Conservation (phyloP, 2,888 invertebrate species). For the Embidobia sp. region DNA sequence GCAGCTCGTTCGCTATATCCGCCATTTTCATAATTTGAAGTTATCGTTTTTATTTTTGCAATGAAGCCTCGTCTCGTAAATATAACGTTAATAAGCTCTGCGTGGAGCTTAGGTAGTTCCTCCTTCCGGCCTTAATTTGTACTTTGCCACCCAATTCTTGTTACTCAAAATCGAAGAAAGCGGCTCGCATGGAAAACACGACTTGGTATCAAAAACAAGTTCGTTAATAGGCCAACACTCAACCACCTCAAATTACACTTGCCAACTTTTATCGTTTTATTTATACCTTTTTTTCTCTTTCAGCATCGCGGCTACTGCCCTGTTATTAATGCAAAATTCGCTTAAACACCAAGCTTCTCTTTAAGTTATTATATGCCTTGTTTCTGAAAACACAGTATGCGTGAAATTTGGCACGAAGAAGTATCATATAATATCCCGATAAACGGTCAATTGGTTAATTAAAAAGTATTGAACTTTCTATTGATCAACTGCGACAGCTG, state of each 20-base stretch:
- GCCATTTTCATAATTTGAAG: constrained; percentile 71
- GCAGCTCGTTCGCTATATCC: constrained; percentile 63
- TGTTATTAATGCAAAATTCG: constrained; percentile 66
- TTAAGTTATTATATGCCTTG: constrained; percentile 38
- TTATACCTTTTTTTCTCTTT: constrained; percentile 22
- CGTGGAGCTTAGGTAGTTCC: constrained; percentile 65
- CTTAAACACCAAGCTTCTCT: constrained; percentile 50
- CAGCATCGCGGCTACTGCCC: constrained; percentile 48
- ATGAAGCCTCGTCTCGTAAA: constrained; percentile 70
- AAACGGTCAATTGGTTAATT: constrained; percentile 24
- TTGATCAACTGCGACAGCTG: constrained; percentile 25
- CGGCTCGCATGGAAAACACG: constrained; percentile 42
- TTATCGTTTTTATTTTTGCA: constrained; percentile 67
- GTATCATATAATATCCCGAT: constrained; percentile 30
- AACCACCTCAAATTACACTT: constrained; percentile 49
- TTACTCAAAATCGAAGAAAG: constrained; percentile 58
- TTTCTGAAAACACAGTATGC: constrained; percentile 36
- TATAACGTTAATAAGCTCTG: constrained; percentile 71
- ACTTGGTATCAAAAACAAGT: constrained; percentile 49
- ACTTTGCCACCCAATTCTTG: constrained; percentile 62
- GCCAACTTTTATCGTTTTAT: constrained; percentile 29
- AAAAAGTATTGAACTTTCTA: constrained; percentile 42
- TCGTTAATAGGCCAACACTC: constrained; percentile 57
- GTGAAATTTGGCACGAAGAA: constrained; percentile 50
- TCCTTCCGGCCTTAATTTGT: constrained; percentile 65